These are phyloP conservation scores for Eubasilissa regina DNA, from an alignment of 1,140 invertebrate species.

Conservation along the genomic window DNA sequence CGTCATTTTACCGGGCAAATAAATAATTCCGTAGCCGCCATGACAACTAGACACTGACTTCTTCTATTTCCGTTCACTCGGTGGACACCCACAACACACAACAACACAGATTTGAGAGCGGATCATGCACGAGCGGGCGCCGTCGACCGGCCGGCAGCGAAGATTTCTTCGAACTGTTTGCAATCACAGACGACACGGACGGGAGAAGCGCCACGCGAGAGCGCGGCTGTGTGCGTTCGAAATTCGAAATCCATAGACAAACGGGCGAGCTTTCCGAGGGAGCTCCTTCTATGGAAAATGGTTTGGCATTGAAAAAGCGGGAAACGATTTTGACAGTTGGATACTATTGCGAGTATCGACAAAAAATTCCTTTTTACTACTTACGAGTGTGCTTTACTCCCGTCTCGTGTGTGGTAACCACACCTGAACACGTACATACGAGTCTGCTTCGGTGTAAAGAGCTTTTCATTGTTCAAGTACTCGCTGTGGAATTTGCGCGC, in stretches of 20 bases:
- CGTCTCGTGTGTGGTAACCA: no score
- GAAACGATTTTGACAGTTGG: not conserved
- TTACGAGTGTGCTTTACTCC: not conserved
- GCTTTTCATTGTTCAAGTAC: not conserved
- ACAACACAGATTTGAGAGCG: constrained; percentile 13
- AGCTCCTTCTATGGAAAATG: not conserved
- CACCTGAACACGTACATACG: no score
- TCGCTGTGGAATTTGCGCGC: not conserved
- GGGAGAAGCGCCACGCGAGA: constrained; percentile 10
- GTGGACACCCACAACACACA: constrained; percentile 4
- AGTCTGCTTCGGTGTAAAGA: not conserved
- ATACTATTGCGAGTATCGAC: not conserved
- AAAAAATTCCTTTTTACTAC: constrained; percentile 6
- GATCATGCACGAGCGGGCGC: not conserved
- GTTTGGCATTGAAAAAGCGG: not conserved
- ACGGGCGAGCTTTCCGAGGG: constrained; percentile 9
- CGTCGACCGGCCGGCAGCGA: constrained; percentile 19
- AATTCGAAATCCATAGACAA: constrained; percentile 31
- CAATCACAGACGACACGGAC: not conserved
- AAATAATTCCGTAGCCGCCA: constrained; percentile 3
- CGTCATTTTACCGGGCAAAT: constrained; percentile 25
- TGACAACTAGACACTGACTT: constrained; percentile 12
- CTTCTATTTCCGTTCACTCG: constrained; percentile 12
- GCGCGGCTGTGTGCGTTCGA: constrained; percentile 11
- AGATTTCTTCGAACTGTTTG: constrained; percentile 32